Conservation (phyloP, 2,888 invertebrate genomes). For the Leptura quadrifasciata region DNA sequence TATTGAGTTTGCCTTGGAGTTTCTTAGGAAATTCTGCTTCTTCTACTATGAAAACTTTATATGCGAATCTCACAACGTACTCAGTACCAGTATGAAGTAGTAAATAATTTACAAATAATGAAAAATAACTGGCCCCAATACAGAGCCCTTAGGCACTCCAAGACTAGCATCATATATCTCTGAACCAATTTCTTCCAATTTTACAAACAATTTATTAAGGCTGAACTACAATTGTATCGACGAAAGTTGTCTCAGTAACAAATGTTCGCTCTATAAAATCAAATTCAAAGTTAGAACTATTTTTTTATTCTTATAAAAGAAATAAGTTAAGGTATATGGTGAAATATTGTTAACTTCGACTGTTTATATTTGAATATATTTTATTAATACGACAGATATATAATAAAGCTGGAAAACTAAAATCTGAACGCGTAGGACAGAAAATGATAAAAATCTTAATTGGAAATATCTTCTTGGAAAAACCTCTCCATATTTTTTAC, state of each 20-base stretch:
- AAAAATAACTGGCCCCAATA: no score
- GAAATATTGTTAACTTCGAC: not conserved
- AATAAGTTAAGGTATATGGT: no score
- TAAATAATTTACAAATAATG: not conserved
- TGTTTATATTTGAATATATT: not conserved
- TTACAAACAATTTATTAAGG: no score
- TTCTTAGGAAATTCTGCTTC: no score
- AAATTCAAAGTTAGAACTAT: no score
- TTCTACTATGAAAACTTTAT: no score
- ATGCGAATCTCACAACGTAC: not conserved
- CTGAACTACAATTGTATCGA: no score
- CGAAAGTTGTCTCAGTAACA: no score
- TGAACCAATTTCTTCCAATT: no score
- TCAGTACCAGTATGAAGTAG: not conserved
- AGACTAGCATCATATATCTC: not conserved
- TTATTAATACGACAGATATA: not conserved
- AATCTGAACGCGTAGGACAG: not conserved
- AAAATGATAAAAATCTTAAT: constrained; percentile 21
- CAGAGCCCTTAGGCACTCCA: not conserved
- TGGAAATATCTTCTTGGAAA: constrained; percentile 3
- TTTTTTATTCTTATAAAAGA: no score
- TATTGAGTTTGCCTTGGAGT: no score
- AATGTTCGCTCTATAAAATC: no score
- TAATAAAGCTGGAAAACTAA: not conserved
- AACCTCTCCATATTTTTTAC: constrained; percentile 14